phyloP scores from a whole-genome alignment of 2,113 vertebrate species.

The Microcebus ravelobensis region DNA sequence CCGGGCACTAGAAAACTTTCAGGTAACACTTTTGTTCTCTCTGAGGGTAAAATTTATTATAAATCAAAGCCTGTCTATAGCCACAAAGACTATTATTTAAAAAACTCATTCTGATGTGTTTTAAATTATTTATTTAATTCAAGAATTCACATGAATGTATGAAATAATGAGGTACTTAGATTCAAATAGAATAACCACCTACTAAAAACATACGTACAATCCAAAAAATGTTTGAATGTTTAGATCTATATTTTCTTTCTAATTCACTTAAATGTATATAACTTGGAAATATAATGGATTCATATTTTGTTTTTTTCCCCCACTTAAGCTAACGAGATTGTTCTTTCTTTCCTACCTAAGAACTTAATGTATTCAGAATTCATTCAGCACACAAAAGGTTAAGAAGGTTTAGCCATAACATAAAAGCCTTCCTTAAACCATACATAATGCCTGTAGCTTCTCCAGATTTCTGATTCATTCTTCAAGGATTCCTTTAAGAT shows the following conservation, averaged over 20 bases:
- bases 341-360: neutral
- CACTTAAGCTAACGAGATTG: conserved; percentile 59
- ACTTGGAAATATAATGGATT: conserved; percentile 22
- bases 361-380: neutral
- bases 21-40: neutral
- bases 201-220: conserved; percentile 35
- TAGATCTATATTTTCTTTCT: conserved; percentile 48
- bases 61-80: neutral
- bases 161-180: conserved; percentile 52
- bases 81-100: neutral
- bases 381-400: neutral
- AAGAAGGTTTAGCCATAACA: neutral
- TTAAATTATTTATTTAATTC: conserved; percentile 56
- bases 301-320: neutral
- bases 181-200: conserved; percentile 42
- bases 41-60: neutral
- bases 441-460: neutral
- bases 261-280: conserved; percentile 36
- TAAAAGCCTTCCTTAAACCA: neutral
- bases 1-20: neutral
- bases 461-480: neutral
- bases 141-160: neutral
- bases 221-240: conserved; percentile 59
- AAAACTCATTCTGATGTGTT: neutral
- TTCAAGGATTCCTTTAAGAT: neutral